Percentiles rank a stretch among this genome's conserved stretches.
Conservation (phyloP, 2,888 invertebrate genomes). For the Lagria hirta region DNA sequence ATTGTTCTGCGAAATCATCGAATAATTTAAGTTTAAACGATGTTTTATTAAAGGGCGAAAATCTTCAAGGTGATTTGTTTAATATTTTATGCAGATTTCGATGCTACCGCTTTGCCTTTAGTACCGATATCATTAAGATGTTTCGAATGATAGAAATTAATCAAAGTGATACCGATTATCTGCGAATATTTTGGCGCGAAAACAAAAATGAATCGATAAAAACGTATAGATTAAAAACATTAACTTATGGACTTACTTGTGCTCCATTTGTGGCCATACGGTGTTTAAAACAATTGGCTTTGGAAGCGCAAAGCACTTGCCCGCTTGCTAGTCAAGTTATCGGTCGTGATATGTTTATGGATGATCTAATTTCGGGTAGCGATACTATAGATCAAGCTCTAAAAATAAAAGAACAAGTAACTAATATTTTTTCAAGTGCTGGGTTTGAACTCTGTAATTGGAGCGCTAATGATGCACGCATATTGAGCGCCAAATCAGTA, state of each 20-base stretch:
- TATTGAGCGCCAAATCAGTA: no score
- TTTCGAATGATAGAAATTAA: slow-evolving; percentile 33
- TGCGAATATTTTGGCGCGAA: background rate
- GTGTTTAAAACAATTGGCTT: background rate
- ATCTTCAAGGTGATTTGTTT: slow-evolving; percentile 42
- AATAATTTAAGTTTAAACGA: background rate
- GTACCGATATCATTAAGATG: slow-evolving; percentile 20
- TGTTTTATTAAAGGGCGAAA: slow-evolving; percentile 41
- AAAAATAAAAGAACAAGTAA: no score
- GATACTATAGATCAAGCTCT: background rate
- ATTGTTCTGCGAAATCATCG: slow-evolving; percentile 41
- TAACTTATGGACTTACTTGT: background rate
- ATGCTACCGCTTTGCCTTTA: background rate
- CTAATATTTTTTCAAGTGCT: no score
- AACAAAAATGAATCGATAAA: background rate
- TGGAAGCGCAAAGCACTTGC: slow-evolving; percentile 34
- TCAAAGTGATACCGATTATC: background rate
- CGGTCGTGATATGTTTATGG: slow-evolving; percentile 39
- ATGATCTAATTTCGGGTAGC: background rate
- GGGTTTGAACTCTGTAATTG: no score
- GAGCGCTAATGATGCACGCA: no score
- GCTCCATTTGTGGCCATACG: background rate
- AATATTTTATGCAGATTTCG: background rate
- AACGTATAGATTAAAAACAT: background rate
- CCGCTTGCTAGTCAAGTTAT: slow-evolving; percentile 47